These are phyloP conservation scores for Aplochiton taeniatus DNA, from an alignment of 2,797 vertebrate species.

Conservation along the genomic window DNA sequence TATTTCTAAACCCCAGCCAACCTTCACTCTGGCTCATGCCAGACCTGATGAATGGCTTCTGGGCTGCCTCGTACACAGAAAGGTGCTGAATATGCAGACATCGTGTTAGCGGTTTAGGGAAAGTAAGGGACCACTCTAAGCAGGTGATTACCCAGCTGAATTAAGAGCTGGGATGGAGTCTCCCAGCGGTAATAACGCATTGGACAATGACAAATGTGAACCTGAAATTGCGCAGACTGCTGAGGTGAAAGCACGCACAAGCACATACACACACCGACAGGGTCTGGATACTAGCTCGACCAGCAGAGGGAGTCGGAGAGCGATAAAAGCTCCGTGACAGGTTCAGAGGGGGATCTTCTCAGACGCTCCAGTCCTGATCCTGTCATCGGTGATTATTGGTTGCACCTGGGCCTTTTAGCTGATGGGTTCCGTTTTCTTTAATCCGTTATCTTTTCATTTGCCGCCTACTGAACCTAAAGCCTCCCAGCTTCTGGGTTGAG, in stretches of 20 bases:
- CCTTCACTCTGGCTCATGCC: constrained; percentile 21
- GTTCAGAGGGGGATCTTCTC: no score
- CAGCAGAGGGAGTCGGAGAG: no score
- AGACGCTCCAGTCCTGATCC: no score
- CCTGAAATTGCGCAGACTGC: constrained; percentile 21
- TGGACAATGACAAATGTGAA: constrained; percentile 51
- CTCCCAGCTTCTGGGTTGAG: no score
- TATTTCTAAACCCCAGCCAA: constrained; percentile 19
- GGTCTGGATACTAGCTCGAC: no score
- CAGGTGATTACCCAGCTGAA: constrained; percentile 59
- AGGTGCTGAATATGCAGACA: constrained; percentile 38
- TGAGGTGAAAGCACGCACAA: constrained; percentile 31
- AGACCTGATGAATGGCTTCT: constrained; percentile 46
- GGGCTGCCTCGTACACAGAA: constrained; percentile 44
- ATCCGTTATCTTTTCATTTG: no score
- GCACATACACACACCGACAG: constrained; percentile 11
- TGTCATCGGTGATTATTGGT: no score
- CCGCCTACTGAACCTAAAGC: no score
- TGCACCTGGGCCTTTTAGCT: no score
- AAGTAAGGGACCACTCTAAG: constrained; percentile 53
- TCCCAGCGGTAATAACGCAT: constrained; percentile 48
- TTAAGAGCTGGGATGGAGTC: constrained; percentile 57
- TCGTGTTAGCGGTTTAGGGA: constrained; percentile 48
- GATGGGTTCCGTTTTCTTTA: no score
- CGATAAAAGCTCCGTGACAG: no score